Conservation (phyloP, 2,888 invertebrate species). For the Phragmatobia fuliginosa region DNA sequence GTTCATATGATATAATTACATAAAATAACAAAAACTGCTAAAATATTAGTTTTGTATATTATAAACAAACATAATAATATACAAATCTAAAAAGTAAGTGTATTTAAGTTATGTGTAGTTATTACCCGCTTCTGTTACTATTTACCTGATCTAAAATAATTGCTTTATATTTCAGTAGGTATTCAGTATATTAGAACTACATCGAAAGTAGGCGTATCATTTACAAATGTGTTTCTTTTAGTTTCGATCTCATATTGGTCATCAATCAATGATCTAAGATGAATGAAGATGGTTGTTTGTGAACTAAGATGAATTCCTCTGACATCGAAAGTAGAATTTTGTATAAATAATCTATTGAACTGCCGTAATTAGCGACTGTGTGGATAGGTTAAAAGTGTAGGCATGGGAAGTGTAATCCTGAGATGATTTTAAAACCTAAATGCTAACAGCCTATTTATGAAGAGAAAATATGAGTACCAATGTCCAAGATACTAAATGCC, state of each 20-base stretch:
- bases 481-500: not conserved
- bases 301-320: slow-evolving; percentile 40
- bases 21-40: not conserved
- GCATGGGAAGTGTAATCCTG: not conserved
- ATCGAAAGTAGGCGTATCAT: not conserved
- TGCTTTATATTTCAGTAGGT: too few species aligned
- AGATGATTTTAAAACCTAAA: not conserved
- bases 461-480: not conserved
- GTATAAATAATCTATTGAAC: not conserved
- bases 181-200: not conserved
- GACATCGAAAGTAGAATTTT: not conserved
- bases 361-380: not conserved
- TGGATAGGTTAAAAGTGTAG: not conserved
- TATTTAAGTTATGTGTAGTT: too few species aligned
- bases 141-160: not conserved
- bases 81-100: not conserved
- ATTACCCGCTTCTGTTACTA: slow-evolving; percentile 15
- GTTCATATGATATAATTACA: too few species aligned
- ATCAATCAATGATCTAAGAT: slow-evolving; percentile 24
- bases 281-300: slow-evolving; percentile 32
- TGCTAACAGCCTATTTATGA: not conserved
- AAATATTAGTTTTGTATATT: not conserved
- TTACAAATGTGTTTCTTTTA: slow-evolving; percentile 5
- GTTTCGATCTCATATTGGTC: slow-evolving; percentile 23
- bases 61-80: too few species aligned